Evolutionary conservation across 1,140 invertebrate genomes (phyloP).

Genomic region (Scaptomyza pallida): DNA sequence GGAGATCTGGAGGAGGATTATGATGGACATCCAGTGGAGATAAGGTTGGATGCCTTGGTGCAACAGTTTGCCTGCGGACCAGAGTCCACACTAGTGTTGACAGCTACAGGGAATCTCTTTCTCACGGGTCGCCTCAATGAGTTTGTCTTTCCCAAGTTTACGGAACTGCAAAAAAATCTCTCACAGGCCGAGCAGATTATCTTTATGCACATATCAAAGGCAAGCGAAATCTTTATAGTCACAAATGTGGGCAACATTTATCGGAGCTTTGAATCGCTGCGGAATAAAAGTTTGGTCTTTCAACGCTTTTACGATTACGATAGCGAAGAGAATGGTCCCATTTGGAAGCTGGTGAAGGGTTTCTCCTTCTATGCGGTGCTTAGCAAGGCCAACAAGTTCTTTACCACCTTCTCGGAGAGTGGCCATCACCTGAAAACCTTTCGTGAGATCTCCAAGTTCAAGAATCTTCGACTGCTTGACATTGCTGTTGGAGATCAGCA

Average conservation of each 20-base stretch:
- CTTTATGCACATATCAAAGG: conserved; percentile 82
- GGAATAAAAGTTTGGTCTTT: conserved; percentile 79
- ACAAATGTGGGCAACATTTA: conserved; percentile 81
- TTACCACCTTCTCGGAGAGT: conserved; percentile 82
- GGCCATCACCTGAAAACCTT: conserved; percentile 83
- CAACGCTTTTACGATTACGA: conserved; percentile 83
- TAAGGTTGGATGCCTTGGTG: conserved; percentile 62
- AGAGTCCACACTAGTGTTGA: conserved; percentile 75
- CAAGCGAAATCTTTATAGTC: conserved; percentile 81
- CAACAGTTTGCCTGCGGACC: conserved; percentile 77
- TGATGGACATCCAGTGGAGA: conserved; percentile 69
- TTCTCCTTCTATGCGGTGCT: conserved; percentile 78
- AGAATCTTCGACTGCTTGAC: conserved; percentile 74
- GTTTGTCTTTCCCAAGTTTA: conserved; percentile 79
- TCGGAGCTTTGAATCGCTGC: conserved; percentile 75
- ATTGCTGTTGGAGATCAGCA: conserved; percentile 81
- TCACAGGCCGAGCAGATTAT: conserved; percentile 76
- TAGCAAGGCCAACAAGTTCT: conserved; percentile 81
- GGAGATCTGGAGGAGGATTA: conserved; percentile 64
- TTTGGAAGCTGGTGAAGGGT: conserved; percentile 78
- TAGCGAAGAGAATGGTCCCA: conserved; percentile 83
- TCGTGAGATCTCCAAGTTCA: conserved; percentile 83
- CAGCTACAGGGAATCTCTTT: conserved; percentile 71
- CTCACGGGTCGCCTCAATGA: conserved; percentile 76
- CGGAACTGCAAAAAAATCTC: conserved; percentile 78